A percentile compares a stretch with the other conserved stretches of the same genome.
Conservation (phyloP, 2,888 invertebrate genomes). For the Phalangium opilio region DNA sequence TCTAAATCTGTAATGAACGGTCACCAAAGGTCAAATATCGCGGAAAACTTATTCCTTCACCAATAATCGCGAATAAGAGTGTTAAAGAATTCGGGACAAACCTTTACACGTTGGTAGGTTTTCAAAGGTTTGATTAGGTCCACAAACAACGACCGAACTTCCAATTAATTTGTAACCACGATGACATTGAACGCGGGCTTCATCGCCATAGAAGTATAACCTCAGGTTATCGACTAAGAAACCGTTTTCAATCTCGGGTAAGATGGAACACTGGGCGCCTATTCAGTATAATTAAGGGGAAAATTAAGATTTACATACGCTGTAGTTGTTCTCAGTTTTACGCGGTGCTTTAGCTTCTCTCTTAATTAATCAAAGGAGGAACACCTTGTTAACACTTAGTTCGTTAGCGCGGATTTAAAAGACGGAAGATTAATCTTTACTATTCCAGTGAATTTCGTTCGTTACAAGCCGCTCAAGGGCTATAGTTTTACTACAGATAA, state of each 20-base stretch:
- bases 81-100: slow-evolving; percentile 23
- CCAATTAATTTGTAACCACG: slow-evolving; percentile 67
- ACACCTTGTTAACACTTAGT: no score
- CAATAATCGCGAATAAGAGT: no score
- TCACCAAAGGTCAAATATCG: not conserved
- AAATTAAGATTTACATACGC: no score
- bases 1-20: slow-evolving; percentile 50
- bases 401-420: no score
- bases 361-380: no score
- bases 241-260: slow-evolving; percentile 56
- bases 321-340: no score
- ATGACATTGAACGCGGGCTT: slow-evolving; percentile 77
- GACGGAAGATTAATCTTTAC: no score
- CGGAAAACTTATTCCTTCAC: no score
- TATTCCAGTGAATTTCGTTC: no score
- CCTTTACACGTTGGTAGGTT: slow-evolving; percentile 71
- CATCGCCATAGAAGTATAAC: slow-evolving; percentile 68
- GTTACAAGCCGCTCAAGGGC: no score
- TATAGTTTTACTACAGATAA: no score
- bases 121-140: slow-evolving; percentile 64
- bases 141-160: slow-evolving; percentile 67
- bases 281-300: not conserved
- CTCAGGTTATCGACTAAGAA: slow-evolving; percentile 53
- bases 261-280: slow-evolving; percentile 22
- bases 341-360: no score